These are phyloP conservation scores for Musca domestica DNA, from an alignment of 1,140 invertebrate species.

Conservation along the genomic window DNA sequence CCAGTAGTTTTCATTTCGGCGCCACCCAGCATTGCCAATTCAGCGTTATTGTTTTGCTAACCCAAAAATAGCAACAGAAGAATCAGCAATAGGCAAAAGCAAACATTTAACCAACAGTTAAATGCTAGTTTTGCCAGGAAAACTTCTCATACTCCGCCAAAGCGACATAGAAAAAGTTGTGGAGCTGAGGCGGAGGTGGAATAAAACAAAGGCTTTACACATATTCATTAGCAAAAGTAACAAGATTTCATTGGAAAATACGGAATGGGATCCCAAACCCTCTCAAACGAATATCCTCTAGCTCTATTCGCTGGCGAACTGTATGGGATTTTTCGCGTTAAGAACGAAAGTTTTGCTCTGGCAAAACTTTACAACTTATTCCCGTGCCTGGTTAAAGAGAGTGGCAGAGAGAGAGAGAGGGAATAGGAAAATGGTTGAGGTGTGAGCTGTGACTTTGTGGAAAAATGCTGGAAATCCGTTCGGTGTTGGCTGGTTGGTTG, in stretches of 20 bases:
- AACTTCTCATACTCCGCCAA: not conserved
- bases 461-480: not conserved
- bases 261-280: not conserved
- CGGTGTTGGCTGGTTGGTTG: slow-evolving; percentile 22
- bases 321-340: too few species aligned
- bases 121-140: not conserved
- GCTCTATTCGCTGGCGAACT: too few species aligned
- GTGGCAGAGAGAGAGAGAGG: not conserved
- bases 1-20: not conserved
- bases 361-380: not conserved
- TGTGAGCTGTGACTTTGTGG: not conserved
- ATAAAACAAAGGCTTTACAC: not conserved
- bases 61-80: too few species aligned
- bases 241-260: not conserved
- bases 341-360: too few species aligned
- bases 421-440: not conserved
- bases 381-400: too few species aligned
- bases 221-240: slow-evolving; percentile 20
- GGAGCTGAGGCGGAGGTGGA: not conserved
- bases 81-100: not conserved
- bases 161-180: not conserved
- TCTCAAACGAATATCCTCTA: too few species aligned
- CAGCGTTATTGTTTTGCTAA: not conserved
- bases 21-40: not conserved
- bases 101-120: slow-evolving; percentile 1